Evolutionary conservation across 2,888 invertebrate species (phyloP).

Genomic region (Mylabris sibirica): DNA sequence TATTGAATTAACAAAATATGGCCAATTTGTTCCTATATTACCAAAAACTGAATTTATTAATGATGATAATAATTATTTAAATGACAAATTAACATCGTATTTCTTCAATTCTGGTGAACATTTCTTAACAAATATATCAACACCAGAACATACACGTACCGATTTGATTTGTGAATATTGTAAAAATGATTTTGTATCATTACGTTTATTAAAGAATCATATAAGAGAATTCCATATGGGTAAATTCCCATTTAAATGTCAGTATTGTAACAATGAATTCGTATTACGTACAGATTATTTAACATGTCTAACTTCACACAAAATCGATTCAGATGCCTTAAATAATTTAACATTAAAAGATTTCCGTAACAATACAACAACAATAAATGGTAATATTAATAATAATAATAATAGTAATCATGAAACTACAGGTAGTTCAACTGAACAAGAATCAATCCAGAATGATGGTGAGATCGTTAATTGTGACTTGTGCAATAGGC

Average conservation of each 20-base stretch:
- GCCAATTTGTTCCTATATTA: constrained; percentile 47
- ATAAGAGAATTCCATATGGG: constrained; percentile 54
- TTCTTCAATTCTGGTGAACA: constrained; percentile 54
- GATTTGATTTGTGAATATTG: constrained; percentile 52
- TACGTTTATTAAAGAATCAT: constrained; percentile 52
- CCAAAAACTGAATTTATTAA: constrained; percentile 42
- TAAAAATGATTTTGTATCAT: constrained; percentile 48
- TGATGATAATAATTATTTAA: constrained; percentile 16
- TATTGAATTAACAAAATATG: constrained; percentile 31
- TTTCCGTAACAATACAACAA: constrained; percentile 41
- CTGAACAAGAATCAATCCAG: constrained; percentile 36
- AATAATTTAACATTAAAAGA: constrained; percentile 54
- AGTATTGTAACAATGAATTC: constrained; percentile 52
- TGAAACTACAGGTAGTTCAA: constrained; percentile 15
- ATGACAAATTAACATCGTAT: constrained; percentile 15
- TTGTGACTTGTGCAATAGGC: constrained; percentile 52
- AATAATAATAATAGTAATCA: not conserved
- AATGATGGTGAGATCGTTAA: constrained; percentile 43
- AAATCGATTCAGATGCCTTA: constrained; percentile 38
- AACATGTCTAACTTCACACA: constrained; percentile 48
- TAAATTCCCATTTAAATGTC: constrained; percentile 55
- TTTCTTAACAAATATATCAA: constrained; percentile 46
- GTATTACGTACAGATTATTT: constrained; percentile 50
- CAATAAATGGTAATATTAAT: not conserved
- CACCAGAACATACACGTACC: constrained; percentile 34